Evolutionary conservation across 2,888 invertebrate genomes (phyloP).

Genomic region (Sesamia inferens): DNA sequence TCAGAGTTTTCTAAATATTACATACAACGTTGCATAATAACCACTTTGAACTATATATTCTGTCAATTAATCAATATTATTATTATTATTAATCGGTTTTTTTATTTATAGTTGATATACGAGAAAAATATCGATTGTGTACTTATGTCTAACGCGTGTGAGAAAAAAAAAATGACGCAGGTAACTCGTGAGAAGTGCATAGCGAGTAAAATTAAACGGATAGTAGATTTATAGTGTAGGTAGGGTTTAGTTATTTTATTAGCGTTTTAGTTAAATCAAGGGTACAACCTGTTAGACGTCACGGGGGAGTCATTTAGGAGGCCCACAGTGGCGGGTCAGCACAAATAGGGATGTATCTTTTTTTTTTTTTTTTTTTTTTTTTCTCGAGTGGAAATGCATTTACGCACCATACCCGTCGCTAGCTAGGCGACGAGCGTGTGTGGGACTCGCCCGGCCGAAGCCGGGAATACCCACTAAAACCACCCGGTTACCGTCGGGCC

Average conservation of each 20-base stretch:
- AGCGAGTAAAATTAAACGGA: not conserved
- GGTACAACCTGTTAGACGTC: too few relatives aligned
- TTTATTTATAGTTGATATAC: not conserved
- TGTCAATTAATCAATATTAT: constrained; percentile 59
- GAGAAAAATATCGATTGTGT: constrained; percentile 11
- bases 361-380: too few relatives aligned
- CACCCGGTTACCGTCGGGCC: too few relatives aligned
- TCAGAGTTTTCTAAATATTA: constrained; percentile 48
- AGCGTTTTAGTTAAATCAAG: not conserved
- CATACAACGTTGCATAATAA: constrained; percentile 43
- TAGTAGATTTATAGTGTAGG: not conserved
- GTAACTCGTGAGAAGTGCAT: not conserved
- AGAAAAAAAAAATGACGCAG: not conserved
- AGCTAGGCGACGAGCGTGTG: too few relatives aligned
- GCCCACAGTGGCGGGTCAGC: too few relatives aligned
- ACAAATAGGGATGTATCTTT: too few relatives aligned
- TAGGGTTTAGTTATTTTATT: not conserved
- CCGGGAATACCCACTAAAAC: too few relatives aligned
- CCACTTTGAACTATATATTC: constrained; percentile 32
- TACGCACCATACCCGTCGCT: too few relatives aligned
- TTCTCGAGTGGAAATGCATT: too few relatives aligned
- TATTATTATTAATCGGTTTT: constrained; percentile 30
- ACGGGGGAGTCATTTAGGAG: too few relatives aligned
- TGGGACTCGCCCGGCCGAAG: too few relatives aligned
- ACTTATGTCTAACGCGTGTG: not conserved